Evolutionary conservation across 1,140 invertebrate species (phyloP), one percentile per base, ranked within the genome.

Genomic region (Argopecten irradians): DNA sequence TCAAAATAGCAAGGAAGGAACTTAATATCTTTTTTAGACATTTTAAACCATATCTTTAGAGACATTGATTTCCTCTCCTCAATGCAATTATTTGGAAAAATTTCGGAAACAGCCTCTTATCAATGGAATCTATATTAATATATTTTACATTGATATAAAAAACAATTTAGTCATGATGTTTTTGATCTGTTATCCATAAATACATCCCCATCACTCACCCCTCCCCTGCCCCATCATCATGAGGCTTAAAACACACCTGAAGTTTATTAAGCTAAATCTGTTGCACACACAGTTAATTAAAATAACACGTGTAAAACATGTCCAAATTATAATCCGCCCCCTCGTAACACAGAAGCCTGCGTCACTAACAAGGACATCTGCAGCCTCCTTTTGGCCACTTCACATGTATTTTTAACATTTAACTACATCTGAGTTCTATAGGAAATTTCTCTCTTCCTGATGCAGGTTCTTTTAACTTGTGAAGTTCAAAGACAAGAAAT

Each of bases 321-420:
- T 71, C 28, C 55, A 71, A 71, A 71, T 71, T 71, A 71, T 71
- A 71, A 71, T 71, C 55, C 55, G 55, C 55, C 55, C 55, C 55
- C 55, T 71, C 55, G 22, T 71, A 28, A 71, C 11, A n/a, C 55
- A 22, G 28, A 28, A n/a, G 1, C 16, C n/a, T n/a, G 22, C 55
- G n/a, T 28, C 55, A 71, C 19, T n/a, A 71, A 71, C 55, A 28
- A 5, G 55, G 22, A 1, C 55, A 71, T n/a, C 5, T 71, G 55
- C 22, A 3, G 1, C 55, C 55, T 71, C 55, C n/a, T 71, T 71
- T 71, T 71, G 55, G 55, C n/a, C 7, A 71, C 55, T 71, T n/a
- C 22, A 28, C 55, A n/a, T 71, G 55, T 71, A 71, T 71, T 71
- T 71, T 71, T 71, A 71, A 71, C 55, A 16, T 71, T 46, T 71